Evolutionary conservation across 2,797 vertebrate genomes (phyloP), one percentile per base, ranked within the genome.

Genomic region (Pseudocheirus occidentalis): DNA sequence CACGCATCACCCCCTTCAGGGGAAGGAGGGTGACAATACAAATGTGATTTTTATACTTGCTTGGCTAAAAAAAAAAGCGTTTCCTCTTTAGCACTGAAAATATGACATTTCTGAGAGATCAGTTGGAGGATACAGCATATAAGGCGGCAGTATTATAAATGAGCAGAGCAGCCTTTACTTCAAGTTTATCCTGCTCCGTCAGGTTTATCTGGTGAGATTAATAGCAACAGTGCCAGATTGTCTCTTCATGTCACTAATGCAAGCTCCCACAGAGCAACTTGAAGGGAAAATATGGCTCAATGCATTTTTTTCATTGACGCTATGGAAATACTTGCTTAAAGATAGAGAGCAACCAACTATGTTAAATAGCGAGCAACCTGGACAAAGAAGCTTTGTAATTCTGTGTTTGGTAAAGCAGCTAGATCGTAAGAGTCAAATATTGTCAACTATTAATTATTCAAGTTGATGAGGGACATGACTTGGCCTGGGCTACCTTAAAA

Each of bases 171-270:
- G 56, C 2, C 89, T 94, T 93, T 91, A 93, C 55, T 92, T 97
- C 52, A 90, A 66, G 91, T 92, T 95, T 92, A 5, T 50, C 4
- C 92, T 91, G 95, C 94, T 62, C 96, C 56, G 96, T 81, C 91
- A 97, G 90, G 58, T 97, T 97, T 96, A 97, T 96, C 90, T 96
- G 97, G 89, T 92, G 93, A 96, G 89, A 97, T 97, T 94, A 95
- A 92, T 62, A 92, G 93, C 96, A 95, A 90, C 53, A 10, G 95
- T 93, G 96, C 91, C 91, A 96, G 57, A 97, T 93, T 97, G 95
- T 94, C 94, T 97, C 92, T 92, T 94, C n/a, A 0, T 91, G 90
- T 90, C 92, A 96, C 93, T 94, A 97, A 96, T 95, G 94, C 91
- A 92, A 54, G 94, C 31, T 52, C 56, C 96, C 90, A 89, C 34